A percentile compares a stretch with the other conserved stretches of the same genome.
Evolutionary conservation across 2,797 vertebrate species (phyloP).

Genomic region (Carduelis carduelis): DNA sequence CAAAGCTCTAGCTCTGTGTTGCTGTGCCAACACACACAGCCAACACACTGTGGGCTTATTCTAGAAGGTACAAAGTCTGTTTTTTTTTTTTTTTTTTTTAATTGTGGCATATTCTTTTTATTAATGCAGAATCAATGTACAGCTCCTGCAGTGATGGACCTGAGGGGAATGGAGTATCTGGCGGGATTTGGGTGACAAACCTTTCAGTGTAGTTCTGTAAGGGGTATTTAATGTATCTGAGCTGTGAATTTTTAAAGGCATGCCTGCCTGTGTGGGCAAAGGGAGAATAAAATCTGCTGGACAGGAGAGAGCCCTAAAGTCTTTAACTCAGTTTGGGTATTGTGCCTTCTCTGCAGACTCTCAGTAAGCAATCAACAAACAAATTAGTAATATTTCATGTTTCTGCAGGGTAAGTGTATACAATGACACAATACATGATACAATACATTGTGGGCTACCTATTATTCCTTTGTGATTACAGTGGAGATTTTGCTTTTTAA

Average conservation of each 20-base stretch:
- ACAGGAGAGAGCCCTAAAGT: neutral
- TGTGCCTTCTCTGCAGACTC: neutral
- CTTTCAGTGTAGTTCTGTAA: neutral
- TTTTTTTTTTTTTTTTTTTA: neutral
- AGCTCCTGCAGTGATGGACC: neutral
- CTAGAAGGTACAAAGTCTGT: neutral
- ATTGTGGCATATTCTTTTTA: neutral
- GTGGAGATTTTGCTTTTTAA: conserved; percentile 37
- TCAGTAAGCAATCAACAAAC: neutral
- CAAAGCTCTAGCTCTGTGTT: neutral
- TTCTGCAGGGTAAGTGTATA: neutral
- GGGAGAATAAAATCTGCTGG: neutral
- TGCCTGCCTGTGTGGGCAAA: neutral
- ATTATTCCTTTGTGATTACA: conserved; percentile 23
- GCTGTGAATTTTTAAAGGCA: neutral
- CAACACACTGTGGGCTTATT: neutral
- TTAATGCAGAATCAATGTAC: neutral
- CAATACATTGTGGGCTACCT: neutral
- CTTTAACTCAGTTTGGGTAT: neutral
- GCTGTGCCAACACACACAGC: neutral
- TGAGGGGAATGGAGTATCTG: neutral
- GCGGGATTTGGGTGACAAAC: neutral
- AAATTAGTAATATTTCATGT: neutral
- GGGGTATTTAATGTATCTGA: neutral
- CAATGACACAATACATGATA: conserved; percentile 1